Base-by-base conservation (phyloP, 2,113 vertebrate genomes). In the Perccottus glenii region DNA sequence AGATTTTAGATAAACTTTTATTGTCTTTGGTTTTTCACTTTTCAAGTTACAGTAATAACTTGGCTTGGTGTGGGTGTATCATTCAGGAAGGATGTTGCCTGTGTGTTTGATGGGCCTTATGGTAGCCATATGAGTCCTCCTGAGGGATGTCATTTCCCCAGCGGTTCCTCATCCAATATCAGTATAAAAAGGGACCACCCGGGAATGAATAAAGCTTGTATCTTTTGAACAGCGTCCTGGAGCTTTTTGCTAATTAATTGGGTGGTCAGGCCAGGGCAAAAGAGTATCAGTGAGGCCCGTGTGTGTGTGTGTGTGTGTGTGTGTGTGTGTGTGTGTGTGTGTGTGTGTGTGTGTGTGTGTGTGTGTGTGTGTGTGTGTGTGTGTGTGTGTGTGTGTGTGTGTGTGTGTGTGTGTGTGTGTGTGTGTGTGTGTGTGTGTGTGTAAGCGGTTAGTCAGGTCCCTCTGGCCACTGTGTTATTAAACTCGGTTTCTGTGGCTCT, bases 41-140 rank as follows among this genome's bases (percentile, higher is more conserved):
- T 64, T 50, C 65, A 45, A 61, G 51, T 79, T 74, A n/a, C n/a
- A n/a, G n/a, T n/a, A 61, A 62, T 69, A 46, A 11, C 62, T 74
- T 0, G 53, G 52, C 52, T 50, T 32, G 19, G 46, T 67, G 82
- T 60, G 78, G 67, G 70, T 72, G 78, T 80, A 81, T 74, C 63
- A 12, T 58, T 77, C 73, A 82, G 83, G 69, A 84, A 81, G 75
- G 64, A 78, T 45, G 35, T 67, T 80, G 70, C 75, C 47, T 60
- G 65, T 48, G 63, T 74, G 80, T 91, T 87, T 90, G 88, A 89
- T 87, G 83, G 78, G 69, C 77, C 84, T 90, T 88, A 87, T 92
- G 90, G 85, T 40, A 61, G 86, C 88, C 90, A 91, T 87, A 90
- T 91, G 89, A 90, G 77, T 70, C 49, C 38, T 64, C 60, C 50